These are phyloP conservation scores for Drymonia ruficornis DNA, from an alignment of 2,888 invertebrate species.

Conservation along the genomic window DNA sequence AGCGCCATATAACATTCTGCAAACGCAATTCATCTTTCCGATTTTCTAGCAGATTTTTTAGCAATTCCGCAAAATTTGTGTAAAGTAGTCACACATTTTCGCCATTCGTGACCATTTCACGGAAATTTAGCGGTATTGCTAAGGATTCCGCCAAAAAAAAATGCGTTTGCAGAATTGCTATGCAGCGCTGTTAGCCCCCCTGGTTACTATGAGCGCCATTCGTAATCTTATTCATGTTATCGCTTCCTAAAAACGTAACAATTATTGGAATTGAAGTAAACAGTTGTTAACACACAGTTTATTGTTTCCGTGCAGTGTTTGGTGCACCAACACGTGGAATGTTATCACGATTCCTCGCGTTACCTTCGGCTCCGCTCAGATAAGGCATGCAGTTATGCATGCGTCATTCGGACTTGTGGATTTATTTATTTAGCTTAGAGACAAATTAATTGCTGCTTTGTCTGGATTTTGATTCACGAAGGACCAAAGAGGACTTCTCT, in stretches of 20 bases:
- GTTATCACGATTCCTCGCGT: constrained; percentile 53
- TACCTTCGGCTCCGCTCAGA: constrained; percentile 53
- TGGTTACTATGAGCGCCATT: no score
- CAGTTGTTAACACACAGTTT: neutral
- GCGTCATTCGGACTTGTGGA: neutral
- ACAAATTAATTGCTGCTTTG: neutral
- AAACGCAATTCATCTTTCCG: no score
- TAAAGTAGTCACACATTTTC: no score
- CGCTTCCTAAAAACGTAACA: constrained; percentile 12
- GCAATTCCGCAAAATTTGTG: no score
- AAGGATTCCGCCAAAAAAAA: no score
- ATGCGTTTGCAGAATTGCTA: no score
- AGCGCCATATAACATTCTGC: no score
- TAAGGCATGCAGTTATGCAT: constrained; percentile 45
- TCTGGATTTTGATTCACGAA: neutral
- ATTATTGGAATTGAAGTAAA: constrained; percentile 25
- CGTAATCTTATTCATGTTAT: no score
- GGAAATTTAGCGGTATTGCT: no score
- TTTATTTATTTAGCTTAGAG: neutral
- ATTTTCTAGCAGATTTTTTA: no score
- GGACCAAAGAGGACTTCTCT: neutral
- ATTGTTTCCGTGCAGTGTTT: constrained; percentile 22
- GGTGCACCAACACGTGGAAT: constrained; percentile 38
- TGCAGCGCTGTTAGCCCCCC: no score
- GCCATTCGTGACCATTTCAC: no score